Base-by-base conservation (phyloP, 2,797 vertebrate species). In the Xyrichtys novacula region DNA sequence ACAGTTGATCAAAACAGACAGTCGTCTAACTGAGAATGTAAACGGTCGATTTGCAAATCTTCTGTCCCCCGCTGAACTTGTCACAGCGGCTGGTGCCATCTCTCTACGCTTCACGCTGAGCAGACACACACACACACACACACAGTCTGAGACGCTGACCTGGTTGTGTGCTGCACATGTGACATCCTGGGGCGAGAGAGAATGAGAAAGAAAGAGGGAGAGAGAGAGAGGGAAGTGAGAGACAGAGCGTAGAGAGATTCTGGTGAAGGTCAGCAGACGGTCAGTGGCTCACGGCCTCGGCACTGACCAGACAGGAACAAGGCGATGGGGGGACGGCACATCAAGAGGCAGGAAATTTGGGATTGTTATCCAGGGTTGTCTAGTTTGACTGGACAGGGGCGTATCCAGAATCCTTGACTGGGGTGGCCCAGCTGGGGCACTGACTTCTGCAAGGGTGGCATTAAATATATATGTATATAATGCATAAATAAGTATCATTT, bases 201-300 rank as follows among this genome's bases (percentile, higher is more conserved):
- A 42, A 56, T 49, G 25, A 56, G 10, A 12, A 11, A 40, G 58
- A 58, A n/a, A n/a, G n/a, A 34, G 32, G 14, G 3, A 34, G 32
- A 34, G 32, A 34, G 28, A 57, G 29, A 15, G 16, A 22, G 48
- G 74, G 59, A 47, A 29, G 54, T 58, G 49, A 44, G 71, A 85
- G 78, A 71, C 48, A 6, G 66, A 29, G 19, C 25, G 60, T 38
- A 20, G 28, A 57, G 54, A 15, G 5, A 42, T 20, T 26, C 8
- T 22, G 68, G 50, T 63, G 74, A 81, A 85, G 87, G 88, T 89
- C 89, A 89, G 69, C 78, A 72, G 77, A 76, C 76, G 76, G 84
- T 85, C 78, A 82, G 26, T 9, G 47, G 65, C 84, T 75, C 55
- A 36, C 58, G 74, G 74, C 32, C 17, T 42, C 5, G 22, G 46